Base-by-base conservation (phyloP, 2,888 invertebrate species). In the Lepidocyrtinus sp. region DNA sequence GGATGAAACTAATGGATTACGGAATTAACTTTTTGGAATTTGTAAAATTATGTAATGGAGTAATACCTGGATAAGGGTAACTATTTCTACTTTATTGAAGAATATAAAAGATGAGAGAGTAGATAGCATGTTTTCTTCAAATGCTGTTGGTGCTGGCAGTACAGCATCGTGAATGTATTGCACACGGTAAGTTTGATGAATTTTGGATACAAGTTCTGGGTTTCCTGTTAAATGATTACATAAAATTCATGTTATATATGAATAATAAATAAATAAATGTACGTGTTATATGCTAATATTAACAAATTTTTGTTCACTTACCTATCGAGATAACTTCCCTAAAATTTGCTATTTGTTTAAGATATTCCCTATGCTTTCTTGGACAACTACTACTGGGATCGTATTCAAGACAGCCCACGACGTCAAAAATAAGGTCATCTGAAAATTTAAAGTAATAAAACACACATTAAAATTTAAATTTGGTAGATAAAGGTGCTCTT, bases 91-190 rank as follows among this genome's bases (percentile, higher is more conserved):
- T 91, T 99, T 99, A 91, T 98, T 99, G 91, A 99, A 99, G 92
- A 98, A 99, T 90, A 99, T 96, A 91, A 99, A 99, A 91, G 98
- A 98, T 89, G 96, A 96, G 88, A 99, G 91, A 82, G 98, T 97
- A 88, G 97, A 98, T 85, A 99, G 92, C 93, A 99, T 94, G 89
- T 99, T 99, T 90, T 99, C 99, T 89, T 99, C 99, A 90, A 99
- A 99, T 87, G 99, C 96, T 59, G 81, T 83, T 86, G 98, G 98
- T 12, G 99, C 99, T 73, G 99, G 99, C 88, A 99, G 91, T 87
- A 99, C 99, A 87, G 99, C 98, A 90, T 99, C 99, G 89, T 96
- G 96, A 88, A 99, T 98, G 90, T 99, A 99, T 91, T 99, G 99
- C 88, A 99, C 98, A 89, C 99, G 93, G 90, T 98, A 99, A 75